Conservation (phyloP, 2,113 vertebrate species). For the Limanda limanda region DNA sequence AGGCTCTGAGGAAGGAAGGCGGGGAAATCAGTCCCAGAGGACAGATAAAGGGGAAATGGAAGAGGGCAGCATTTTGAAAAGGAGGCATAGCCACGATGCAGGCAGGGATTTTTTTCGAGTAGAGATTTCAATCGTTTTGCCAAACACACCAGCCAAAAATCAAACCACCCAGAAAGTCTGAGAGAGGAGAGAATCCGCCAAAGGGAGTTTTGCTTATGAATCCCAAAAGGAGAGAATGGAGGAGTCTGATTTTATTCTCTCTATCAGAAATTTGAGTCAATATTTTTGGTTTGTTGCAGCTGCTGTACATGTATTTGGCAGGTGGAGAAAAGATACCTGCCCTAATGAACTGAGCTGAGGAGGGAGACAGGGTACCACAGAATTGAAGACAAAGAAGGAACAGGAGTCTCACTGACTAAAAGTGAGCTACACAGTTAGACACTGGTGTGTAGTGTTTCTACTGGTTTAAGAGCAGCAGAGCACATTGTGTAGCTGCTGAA, state of each 20-base stretch:
- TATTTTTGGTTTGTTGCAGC: slow-evolving; percentile 1
- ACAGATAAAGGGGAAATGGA: slow-evolving; percentile 51
- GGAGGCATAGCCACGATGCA: slow-evolving; percentile 22
- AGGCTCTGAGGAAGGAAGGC: slow-evolving; percentile 26
- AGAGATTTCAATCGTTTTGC: slow-evolving; percentile 47
- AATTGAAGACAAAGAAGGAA: not conserved
- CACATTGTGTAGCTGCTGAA: slow-evolving; percentile 22
- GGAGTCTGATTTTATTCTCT: slow-evolving; percentile 32
- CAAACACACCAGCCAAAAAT: slow-evolving; percentile 26
- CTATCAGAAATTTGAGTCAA: slow-evolving; percentile 33
- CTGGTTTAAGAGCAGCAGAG: not conserved
- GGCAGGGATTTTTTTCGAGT: slow-evolving; percentile 36
- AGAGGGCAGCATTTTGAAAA: slow-evolving; percentile 34
- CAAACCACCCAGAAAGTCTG: slow-evolving; percentile 1
- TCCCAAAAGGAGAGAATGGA: slow-evolving; percentile 25
- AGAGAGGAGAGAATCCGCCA: slow-evolving; percentile 10
- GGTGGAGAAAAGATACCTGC: not conserved
- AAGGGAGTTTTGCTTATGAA: slow-evolving; percentile 16
- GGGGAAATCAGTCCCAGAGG: slow-evolving; percentile 34
- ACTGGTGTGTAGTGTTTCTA: not conserved
- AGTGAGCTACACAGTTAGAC: not conserved
- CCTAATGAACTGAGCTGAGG: not conserved
- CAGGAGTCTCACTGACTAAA: too few relatives aligned
- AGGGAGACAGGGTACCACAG: not conserved
- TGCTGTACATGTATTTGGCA: slow-evolving; percentile 9